These are phyloP conservation scores for Heloderma charlesbogerti DNA, from an alignment of 2,113 vertebrate genomes.

Conservation along the genomic window DNA sequence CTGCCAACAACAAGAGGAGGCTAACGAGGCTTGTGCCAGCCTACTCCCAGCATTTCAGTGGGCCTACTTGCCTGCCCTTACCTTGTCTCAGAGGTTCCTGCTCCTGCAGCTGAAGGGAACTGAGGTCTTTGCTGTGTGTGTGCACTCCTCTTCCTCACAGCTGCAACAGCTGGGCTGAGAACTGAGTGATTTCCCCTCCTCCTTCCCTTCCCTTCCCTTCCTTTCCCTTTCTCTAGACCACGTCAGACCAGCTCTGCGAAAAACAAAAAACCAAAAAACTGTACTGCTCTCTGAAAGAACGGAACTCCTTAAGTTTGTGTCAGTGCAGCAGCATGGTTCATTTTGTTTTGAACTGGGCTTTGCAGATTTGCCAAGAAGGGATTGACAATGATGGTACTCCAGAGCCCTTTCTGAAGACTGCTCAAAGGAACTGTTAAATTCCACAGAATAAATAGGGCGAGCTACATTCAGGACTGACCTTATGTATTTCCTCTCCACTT, in stretches of 20 bases:
- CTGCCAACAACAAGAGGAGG: conserved; percentile 16
- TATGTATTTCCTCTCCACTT: background rate
- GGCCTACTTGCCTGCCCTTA: background rate
- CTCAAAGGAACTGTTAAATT: too few species aligned
- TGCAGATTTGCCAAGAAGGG: background rate
- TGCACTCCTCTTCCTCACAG: conserved; percentile 16
- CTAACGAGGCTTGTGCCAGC: background rate
- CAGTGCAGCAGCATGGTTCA: background rate
- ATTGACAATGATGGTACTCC: too few species aligned
- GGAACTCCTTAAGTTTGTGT: background rate
- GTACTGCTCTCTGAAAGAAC: background rate
- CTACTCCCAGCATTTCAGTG: accelerated
- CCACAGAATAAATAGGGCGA: too few species aligned
- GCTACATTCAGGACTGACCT: background rate
- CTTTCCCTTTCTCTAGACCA: conserved; percentile 43
- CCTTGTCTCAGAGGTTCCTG: conserved; percentile 4
- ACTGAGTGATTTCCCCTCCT: conserved; percentile 54
- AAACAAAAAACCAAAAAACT: too few species aligned
- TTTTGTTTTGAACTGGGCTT: background rate
- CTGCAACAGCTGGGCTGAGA: conserved; percentile 56
- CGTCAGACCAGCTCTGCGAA: conserved; percentile 52
- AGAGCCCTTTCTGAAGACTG: background rate
- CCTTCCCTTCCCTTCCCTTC: background rate
- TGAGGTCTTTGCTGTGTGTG: conserved; percentile 7
- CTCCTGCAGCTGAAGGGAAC: conserved; percentile 16